These are phyloP conservation scores for Ranitomeya variabilis DNA, from an alignment of 2,113 vertebrate genomes.

Conservation along the genomic window DNA sequence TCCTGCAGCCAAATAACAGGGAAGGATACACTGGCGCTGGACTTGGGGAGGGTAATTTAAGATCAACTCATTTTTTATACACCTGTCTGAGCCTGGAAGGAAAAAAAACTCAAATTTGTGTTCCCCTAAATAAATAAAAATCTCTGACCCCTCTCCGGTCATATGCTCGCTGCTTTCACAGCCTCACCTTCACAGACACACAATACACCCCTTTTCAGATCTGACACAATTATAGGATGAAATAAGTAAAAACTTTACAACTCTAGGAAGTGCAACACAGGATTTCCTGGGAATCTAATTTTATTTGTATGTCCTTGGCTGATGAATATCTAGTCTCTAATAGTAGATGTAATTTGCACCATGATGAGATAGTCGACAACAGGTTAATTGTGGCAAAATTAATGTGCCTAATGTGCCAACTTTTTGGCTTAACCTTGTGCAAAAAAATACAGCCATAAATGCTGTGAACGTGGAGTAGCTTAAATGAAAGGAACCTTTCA, in stretches of 20 bases:
- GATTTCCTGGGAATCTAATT: conserved; percentile 22
- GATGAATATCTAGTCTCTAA: background rate
- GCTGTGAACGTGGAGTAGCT: no score
- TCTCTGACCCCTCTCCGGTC: background rate
- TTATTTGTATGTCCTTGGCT: background rate
- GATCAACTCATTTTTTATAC: no score
- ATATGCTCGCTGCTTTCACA: background rate
- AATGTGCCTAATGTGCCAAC: no score
- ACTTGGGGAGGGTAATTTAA: no score
- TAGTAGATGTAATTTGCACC: background rate
- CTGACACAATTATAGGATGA: background rate
- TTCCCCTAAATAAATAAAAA: background rate
- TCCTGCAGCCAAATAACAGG: no score
- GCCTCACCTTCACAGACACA: background rate
- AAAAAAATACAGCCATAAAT: no score
- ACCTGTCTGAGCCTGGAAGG: no score
- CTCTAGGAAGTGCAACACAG: conserved; percentile 5
- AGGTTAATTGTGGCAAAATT: background rate
- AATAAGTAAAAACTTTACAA: background rate
- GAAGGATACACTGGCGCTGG: no score
- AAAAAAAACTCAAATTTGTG: no score
- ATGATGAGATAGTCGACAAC: background rate
- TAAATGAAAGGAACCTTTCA: no score
- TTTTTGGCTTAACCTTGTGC: no score
- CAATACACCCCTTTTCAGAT: background rate